Base-by-base conservation (phyloP, 2,797 vertebrate species). In the Xenops minutus region DNA sequence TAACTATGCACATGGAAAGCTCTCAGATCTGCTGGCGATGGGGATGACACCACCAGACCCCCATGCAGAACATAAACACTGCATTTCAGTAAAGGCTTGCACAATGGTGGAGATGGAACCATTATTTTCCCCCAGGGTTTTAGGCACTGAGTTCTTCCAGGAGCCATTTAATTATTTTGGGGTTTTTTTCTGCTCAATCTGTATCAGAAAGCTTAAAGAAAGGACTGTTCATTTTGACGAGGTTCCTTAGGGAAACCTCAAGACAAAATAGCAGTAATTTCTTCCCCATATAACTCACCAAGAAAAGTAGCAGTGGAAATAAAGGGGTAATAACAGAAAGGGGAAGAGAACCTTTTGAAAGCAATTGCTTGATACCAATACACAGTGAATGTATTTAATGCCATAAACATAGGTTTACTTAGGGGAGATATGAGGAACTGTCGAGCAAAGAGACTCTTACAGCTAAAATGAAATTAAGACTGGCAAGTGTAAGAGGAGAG, bases 101-200 rank as follows among this genome's bases (percentile, higher is more conserved):
- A 79, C 72, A 77, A 39, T 27, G 34, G 64, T 73, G 24, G 24
- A 78, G 66, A 93, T 48, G 74, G 48, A 83, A 46, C 63, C 54
- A 72, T 93, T 94, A 71, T 76, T 91, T 81, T 59, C 3, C 80
- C 69, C 61, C 23, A 37, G 85, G 54, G 93, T 58, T 89, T 95
- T 61, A 89, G 55, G 64, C 75, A 85, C 75, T 54, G 83, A 91
- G 72, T 93, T 88, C 62, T 94, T 96, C 86, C 88, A 85, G 90
- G 72, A 94, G 59, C 41, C 74, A 69, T 93, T 96, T 96, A 93
- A 97, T 96, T 93, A 96, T 90, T 93, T 91, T 7, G n/a, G n/a
- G n/a, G 9, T 87, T 96, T 96, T 85, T 85, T 95, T 91, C 58
- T 64, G 41, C 90, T 79, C 44, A 66, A 12, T 96, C 89, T 89